These are phyloP conservation scores for Semaprochilodus insignis DNA, from an alignment of 2,797 vertebrate genomes.

Conservation along the genomic window DNA sequence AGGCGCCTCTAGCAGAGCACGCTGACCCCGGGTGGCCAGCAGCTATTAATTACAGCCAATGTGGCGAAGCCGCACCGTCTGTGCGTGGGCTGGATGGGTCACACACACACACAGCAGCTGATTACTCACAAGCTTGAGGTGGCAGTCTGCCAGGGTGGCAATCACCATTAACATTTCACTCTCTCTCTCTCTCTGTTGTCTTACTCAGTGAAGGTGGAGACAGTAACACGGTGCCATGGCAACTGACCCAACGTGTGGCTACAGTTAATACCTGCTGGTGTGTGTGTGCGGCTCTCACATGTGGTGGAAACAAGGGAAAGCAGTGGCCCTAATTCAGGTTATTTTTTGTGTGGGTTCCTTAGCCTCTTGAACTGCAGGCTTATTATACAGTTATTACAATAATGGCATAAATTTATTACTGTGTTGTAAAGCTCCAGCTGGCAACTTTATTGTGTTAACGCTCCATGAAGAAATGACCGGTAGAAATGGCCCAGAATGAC, in stretches of 20 bases:
- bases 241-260: constrained; percentile 9
- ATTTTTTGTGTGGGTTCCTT: too few relatives aligned
- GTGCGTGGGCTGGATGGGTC: neutral
- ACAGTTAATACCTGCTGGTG: neutral
- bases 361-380: too few relatives aligned
- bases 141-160: constrained; percentile 20
- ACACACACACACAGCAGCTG: neutral
- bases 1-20: constrained; percentile 39
- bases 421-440: too few relatives aligned
- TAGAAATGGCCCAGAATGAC: too few relatives aligned
- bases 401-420: too few relatives aligned
- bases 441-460: too few relatives aligned
- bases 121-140: constrained; percentile 10
- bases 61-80: constrained; percentile 11
- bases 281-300: neutral
- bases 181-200: neutral
- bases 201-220: constrained; percentile 14
- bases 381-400: too few relatives aligned
- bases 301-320: neutral
- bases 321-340: neutral
- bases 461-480: too few relatives aligned
- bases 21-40: constrained; percentile 31
- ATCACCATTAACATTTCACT: constrained; percentile 14
- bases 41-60: constrained; percentile 43
- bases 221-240: constrained; percentile 4